Base-by-base conservation (phyloP, 2,888 invertebrate species). In the Drosophila limbata region DNA sequence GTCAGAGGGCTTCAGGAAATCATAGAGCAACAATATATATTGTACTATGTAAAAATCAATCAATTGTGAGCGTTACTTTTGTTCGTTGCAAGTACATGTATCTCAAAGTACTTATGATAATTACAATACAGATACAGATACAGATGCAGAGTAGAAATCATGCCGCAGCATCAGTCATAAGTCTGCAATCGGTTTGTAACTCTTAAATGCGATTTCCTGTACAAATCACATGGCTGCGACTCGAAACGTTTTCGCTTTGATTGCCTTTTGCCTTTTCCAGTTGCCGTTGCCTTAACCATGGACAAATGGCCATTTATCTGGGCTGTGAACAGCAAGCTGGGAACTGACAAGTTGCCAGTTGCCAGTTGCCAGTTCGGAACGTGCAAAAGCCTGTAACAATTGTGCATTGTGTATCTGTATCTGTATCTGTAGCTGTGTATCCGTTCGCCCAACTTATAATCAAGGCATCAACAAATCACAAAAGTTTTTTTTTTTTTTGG, bases 51-150 rank as follows among this genome's bases (percentile, higher is more conserved):
- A 42, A 61, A 69, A 87, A 84, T 89, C 88, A 84, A 89, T 84
- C 88, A 84, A 88, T 82, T 84, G 45, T 47, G 60, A 70, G 84
- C 65, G 70, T 68, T 73, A 74, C 69, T 66, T 69, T 56, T 57
- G 55, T 37, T 37, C 57, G 57, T 40, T 59, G 55, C 56, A 47
- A 66, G 56, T 73, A 66, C 45, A 31, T 37, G 47, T 65, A 64
- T 69, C 44, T 75, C 53, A 48, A 74, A 87, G 89, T 89, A 89
- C 84, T 84, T 84, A 89, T 66, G 67, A 85, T 85, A 89, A 85
- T 85, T 85, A 88, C 78, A 83, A 86, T 33, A 44, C 31, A 62
- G 31, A 39, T 44, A 60, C 28, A 47, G 17, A 37, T 33, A 5
- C n/a, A 48, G 28, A 48, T 44, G 61, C 21, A 44, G 31, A 3